Percentiles rank a stretch among this genome's conserved stretches.
These are phyloP conservation scores for Syndactyla subalaris DNA, from an alignment of 2,797 vertebrate genomes.

Conservation along the genomic window DNA sequence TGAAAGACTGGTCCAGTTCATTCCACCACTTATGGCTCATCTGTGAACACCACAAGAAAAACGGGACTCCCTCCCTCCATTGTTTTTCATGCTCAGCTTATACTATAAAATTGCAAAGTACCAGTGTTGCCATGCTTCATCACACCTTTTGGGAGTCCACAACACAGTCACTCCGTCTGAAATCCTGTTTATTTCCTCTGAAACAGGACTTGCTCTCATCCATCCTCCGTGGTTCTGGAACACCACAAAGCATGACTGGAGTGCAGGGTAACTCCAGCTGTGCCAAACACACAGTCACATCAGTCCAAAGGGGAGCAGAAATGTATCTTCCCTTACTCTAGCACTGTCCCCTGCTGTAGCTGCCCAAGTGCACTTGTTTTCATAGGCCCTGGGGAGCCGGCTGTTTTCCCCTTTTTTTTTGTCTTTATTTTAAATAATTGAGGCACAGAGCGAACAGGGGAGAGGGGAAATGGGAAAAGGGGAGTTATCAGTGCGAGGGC, in stretches of 20 bases:
- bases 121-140: background rate
- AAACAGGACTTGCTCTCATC: background rate
- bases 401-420: background rate
- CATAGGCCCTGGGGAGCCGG: background rate
- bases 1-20: background rate
- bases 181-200: background rate
- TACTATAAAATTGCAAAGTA: background rate
- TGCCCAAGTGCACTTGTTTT: conserved; percentile 26
- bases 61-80: background rate
- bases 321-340: background rate
- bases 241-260: background rate
- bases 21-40: background rate
- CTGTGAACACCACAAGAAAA: background rate
- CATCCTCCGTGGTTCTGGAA: background rate
- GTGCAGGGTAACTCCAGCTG: background rate
- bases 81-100: background rate
- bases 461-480: background rate
- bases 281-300: background rate
- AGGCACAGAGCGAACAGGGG: background rate
- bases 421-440: background rate
- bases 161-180: background rate
- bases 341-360: background rate
- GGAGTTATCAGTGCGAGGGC: conserved; percentile 27
- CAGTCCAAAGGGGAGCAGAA: background rate
- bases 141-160: background rate